Evolutionary conservation across 2,113 vertebrate species (phyloP).

Genomic region (Varanus komodoensis): DNA sequence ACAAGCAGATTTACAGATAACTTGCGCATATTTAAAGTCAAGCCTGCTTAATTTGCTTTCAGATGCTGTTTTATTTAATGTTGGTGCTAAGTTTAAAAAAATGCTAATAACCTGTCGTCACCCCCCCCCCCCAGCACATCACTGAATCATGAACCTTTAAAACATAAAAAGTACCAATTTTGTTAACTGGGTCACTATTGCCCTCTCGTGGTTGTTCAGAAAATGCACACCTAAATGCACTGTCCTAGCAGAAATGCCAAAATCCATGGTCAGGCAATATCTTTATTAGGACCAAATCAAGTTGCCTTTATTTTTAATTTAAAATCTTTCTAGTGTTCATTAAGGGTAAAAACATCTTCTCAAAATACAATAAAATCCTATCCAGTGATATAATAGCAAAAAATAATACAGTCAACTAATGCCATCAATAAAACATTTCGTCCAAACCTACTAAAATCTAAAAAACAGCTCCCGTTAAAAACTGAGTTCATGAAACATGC

Average conservation of each 20-base stretch:
- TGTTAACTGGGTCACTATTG: slow-evolving; percentile 7
- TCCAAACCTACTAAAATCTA: too few species aligned
- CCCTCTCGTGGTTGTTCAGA: slow-evolving; percentile 14
- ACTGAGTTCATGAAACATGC: too few species aligned
- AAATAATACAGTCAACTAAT: too few species aligned
- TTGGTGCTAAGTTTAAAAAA: fast-evolving
- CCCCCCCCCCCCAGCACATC: neutral
- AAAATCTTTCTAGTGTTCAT: too few species aligned
- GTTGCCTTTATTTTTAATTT: neutral
- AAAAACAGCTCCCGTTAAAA: too few species aligned
- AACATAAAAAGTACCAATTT: neutral
- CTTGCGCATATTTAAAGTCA: neutral
- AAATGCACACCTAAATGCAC: neutral
- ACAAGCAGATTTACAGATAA: too few species aligned
- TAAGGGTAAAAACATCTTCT: too few species aligned
- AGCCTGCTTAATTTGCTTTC: neutral
- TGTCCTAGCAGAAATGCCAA: neutral
- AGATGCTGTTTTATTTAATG: neutral
- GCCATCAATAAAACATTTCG: too few species aligned
- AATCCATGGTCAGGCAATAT: neutral
- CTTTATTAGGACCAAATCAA: neutral
- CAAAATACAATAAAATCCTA: too few species aligned
- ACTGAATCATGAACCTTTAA: fast-evolving
- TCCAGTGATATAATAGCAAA: too few species aligned
- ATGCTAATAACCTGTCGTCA: slow-evolving; percentile 6